phyloP scores from a whole-genome alignment of 2,113 vertebrate genomes.

The Merops nubicus region DNA sequence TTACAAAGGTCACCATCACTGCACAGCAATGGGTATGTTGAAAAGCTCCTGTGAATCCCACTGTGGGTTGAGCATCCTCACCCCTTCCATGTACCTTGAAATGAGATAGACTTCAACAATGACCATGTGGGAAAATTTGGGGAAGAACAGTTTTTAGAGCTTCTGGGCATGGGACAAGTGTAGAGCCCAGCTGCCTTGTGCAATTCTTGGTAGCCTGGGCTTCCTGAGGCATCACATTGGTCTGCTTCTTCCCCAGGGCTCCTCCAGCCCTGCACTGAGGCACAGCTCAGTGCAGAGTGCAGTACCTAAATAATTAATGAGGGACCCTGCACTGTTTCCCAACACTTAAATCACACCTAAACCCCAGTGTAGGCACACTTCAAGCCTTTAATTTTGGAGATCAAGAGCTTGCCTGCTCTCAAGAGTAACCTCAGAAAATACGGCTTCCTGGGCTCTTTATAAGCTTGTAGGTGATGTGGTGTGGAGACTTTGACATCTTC shows the following conservation, averaged over 20 bases:
- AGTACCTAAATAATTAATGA: background rate
- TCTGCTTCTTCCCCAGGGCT: background rate
- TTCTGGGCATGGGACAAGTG: background rate
- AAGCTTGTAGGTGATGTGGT: background rate
- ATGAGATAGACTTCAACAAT: background rate
- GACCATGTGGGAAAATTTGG: background rate
- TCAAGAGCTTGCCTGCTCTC: background rate
- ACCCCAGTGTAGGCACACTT: background rate
- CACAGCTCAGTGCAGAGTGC: background rate
- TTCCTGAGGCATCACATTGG: accelerated
- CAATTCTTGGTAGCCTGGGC: background rate
- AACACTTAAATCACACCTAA: background rate
- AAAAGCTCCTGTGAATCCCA: background rate
- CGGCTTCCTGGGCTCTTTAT: background rate
- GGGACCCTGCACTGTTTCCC: background rate
- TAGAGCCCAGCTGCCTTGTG: background rate
- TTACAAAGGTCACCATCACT: background rate
- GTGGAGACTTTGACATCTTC: background rate
- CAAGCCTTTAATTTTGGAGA: background rate
- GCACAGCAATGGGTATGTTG: background rate
- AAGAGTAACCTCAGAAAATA: background rate
- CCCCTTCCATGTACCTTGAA: background rate
- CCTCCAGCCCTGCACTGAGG: background rate
- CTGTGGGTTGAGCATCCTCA: background rate
- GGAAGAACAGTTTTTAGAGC: background rate